Base-by-base conservation (phyloP, 2,888 invertebrate genomes). In the Caenorhabditis afra region DNA sequence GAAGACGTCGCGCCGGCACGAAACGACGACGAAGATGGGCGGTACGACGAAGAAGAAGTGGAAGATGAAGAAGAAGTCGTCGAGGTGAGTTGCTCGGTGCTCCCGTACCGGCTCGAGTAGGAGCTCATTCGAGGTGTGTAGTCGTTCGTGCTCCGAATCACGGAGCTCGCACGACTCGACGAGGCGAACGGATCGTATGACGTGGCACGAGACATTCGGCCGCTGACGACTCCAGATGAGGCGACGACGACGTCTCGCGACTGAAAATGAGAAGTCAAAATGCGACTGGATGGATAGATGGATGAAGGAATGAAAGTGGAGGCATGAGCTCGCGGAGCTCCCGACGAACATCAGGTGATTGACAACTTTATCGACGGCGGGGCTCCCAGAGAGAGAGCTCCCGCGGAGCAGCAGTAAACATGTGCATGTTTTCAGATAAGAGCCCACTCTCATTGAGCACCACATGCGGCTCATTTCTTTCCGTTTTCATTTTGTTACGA, bases 121-220 rank as follows among this genome's bases (percentile, higher is more conserved):
- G 29, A 29, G 29, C 29, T 29, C 29, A 29, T 29, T 29, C 29
- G 29, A 3, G 65, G 58, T 3, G 65, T 58, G 29, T 74, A 74
- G 18, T 71, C 71, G 49, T 47, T 57, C 1, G 37, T 16, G 14
- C 23, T 47, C 29, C 71, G 14, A 44, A 71, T 64, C 0, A 61
- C 68, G 1, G 68, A 64, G 29, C 67, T 59, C 16, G 66, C 41
- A 39, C 76, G 62, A 57, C 44, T 64, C 0, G 75, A 66, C 12
- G 74, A 61, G 10, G 74, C 68, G 52, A 78, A 81, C n/a, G 81
- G 81, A 61, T 81, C 81, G 53, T 81, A 79, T 5, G 81, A 79
- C 1, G 81, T 75, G 41, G 81, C 81, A 58, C 81, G 78, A 29
- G 78, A 70, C 75, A 81, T 78, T 64, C 81, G 45, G 0, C 53